Percentiles rank a stretch among this genome's conserved stretches.
Evolutionary conservation across 1,140 invertebrate genomes (phyloP).

Genomic region (Episyrphus balteatus): DNA sequence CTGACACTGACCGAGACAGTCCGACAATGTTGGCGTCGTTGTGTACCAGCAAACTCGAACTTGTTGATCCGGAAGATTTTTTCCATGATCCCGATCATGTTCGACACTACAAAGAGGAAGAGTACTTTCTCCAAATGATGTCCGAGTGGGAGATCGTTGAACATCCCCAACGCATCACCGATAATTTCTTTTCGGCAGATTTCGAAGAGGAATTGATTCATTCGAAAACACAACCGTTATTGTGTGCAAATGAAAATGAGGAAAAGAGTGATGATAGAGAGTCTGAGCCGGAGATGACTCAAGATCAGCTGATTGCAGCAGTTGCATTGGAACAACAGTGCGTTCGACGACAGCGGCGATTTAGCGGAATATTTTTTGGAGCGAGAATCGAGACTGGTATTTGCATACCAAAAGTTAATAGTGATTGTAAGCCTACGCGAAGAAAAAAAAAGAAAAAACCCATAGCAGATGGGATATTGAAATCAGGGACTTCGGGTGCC

Average conservation of each 20-base stretch:
- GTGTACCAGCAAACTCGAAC: constrained; percentile 10
- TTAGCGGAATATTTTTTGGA: too few relatives aligned
- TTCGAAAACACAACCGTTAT: constrained; percentile 3
- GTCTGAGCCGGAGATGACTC: too few relatives aligned
- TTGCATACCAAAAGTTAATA: not conserved
- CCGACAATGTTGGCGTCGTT: not conserved
- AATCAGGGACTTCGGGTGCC: too few relatives aligned
- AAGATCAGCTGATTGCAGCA: not conserved
- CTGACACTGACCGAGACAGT: not conserved
- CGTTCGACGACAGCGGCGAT: not conserved
- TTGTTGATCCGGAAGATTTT: constrained; percentile 30
- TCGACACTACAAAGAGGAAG: constrained; percentile 27
- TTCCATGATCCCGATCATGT: constrained; percentile 34
- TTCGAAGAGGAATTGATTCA: constrained; percentile 30
- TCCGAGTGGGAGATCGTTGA: constrained; percentile 32
- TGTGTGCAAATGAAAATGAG: too few relatives aligned
- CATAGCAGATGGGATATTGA: not conserved
- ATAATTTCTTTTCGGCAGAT: constrained; percentile 28
- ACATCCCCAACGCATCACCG: constrained; percentile 14
- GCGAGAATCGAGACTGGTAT: not conserved
- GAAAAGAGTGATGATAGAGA: too few relatives aligned
- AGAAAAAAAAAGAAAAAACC: not conserved
- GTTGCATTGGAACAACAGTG: not conserved
- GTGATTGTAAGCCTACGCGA: not conserved
- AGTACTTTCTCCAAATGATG: constrained; percentile 26